Percentiles rank a stretch among this genome's conserved stretches.
Conservation (phyloP, 2,113 vertebrate genomes). For the Nibea coibor region DNA sequence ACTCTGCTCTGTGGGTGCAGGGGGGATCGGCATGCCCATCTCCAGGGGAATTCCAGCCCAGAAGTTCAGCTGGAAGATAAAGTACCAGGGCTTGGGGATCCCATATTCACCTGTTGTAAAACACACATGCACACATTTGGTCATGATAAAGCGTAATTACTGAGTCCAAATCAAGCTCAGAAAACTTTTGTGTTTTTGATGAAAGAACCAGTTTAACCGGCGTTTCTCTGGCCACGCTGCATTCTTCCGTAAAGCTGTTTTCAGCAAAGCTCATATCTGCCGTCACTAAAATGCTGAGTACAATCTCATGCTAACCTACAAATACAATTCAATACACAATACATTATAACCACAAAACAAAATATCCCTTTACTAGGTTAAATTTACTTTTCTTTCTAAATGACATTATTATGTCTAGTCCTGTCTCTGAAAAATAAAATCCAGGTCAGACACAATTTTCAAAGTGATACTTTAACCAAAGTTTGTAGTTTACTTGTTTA, state of each 20-base stretch:
- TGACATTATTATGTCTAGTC: background rate
- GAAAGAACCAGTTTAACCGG: background rate
- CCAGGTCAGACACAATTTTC: background rate
- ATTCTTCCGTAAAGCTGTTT: background rate
- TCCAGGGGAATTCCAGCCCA: slow-evolving; percentile 85
- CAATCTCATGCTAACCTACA: background rate
- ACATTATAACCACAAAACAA: background rate
- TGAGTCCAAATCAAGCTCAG: background rate
- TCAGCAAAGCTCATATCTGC: background rate
- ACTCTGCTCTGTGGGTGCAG: slow-evolving; percentile 41
- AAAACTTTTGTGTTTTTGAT: background rate
- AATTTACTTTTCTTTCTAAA: too few relatives aligned
- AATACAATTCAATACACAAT: background rate
- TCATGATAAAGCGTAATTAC: background rate
- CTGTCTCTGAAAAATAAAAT: background rate
- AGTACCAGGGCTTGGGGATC: slow-evolving; percentile 91
- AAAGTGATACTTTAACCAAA: background rate
- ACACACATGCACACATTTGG: background rate
- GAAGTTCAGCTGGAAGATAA: slow-evolving; percentile 90
- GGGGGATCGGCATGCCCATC: slow-evolving; percentile 73
- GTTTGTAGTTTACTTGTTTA: background rate
- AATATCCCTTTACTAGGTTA: background rate
- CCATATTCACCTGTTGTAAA: slow-evolving; percentile 88
- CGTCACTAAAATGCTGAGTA: background rate
- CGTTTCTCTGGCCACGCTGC: background rate